phyloP scores from a whole-genome alignment of 30 jellyfish, hydroid and myxozoan genomes.

The Hydra vulgaris region DNA sequence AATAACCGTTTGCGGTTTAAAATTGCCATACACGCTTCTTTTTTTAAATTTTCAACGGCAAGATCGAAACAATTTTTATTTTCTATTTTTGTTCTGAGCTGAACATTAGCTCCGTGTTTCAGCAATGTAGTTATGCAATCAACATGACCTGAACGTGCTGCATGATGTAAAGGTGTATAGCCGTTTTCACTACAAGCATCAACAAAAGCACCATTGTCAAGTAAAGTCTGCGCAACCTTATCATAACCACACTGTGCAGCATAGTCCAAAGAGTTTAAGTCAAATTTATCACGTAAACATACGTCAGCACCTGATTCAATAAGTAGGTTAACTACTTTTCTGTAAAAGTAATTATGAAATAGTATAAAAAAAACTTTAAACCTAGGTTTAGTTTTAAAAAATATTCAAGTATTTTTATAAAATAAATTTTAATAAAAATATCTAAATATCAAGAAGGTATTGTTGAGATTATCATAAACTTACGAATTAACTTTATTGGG shows the following conservation, averaged over 20 bases:
- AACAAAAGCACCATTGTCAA: slow-evolving; percentile 86
- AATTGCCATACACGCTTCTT: slow-evolving; percentile 49
- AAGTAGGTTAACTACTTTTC: slow-evolving; percentile 45
- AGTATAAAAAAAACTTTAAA: too few relatives aligned
- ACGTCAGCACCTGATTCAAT: slow-evolving; percentile 82
- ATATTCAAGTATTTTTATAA: too few relatives aligned
- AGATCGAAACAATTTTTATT: slow-evolving; percentile 68
- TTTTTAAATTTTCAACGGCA: slow-evolving; percentile 61
- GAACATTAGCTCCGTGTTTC: slow-evolving; percentile 65
- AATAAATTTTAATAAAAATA: too few relatives aligned
- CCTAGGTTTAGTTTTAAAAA: too few relatives aligned
- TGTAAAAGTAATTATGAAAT: background rate
- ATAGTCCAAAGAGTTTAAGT: slow-evolving; percentile 88
- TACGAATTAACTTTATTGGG: too few relatives aligned
- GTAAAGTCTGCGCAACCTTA: slow-evolving; percentile 49
- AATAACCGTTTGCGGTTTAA: slow-evolving; percentile 66
- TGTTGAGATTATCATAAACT: too few relatives aligned
- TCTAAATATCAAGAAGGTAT: too few relatives aligned
- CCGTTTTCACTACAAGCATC: slow-evolving; percentile 78
- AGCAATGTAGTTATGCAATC: slow-evolving; percentile 52
- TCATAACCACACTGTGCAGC: slow-evolving; percentile 78
- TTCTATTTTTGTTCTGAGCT: slow-evolving; percentile 38
- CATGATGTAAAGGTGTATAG: slow-evolving; percentile 84
- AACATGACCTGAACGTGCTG: slow-evolving; percentile 86
- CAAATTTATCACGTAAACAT: slow-evolving; percentile 80